Evolutionary conservation across 2,888 invertebrate genomes (phyloP).

Genomic region (Trichacis sp.): DNA sequence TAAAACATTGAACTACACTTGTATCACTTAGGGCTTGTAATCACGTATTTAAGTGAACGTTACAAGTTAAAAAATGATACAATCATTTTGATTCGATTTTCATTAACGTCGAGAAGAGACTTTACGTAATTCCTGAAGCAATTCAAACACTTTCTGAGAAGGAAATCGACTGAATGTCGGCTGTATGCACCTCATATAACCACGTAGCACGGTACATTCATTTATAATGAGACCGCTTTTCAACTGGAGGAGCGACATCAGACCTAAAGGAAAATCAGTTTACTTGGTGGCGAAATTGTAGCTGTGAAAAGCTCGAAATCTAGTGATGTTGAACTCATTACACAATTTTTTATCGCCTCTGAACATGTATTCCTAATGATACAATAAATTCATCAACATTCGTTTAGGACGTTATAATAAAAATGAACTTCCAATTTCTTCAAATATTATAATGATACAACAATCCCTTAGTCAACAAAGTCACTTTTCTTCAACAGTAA

Average conservation of each 20-base stretch:
- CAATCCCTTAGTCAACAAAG: too few relatives aligned
- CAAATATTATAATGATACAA: too few relatives aligned
- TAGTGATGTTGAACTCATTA: not conserved
- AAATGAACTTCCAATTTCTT: too few relatives aligned
- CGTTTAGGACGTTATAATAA: too few relatives aligned
- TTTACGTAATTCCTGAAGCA: slow-evolving; percentile 17
- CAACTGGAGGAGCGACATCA: slow-evolving; percentile 20
- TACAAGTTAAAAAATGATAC: not conserved
- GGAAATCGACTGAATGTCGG: slow-evolving; percentile 18
- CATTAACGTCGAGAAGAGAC: slow-evolving; percentile 13
- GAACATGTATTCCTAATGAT: too few relatives aligned
- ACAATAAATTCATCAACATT: too few relatives aligned
- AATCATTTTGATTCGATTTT: not conserved
- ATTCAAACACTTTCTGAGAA: slow-evolving; percentile 11
- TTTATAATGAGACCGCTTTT: slow-evolving; percentile 34
- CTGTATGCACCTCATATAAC: slow-evolving; percentile 12
- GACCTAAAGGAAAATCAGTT: slow-evolving; percentile 14
- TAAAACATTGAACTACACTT: not conserved
- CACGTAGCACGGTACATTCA: slow-evolving; percentile 19
- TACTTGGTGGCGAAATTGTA: slow-evolving; percentile 20
- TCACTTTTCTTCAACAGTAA: too few relatives aligned
- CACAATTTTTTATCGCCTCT: too few relatives aligned
- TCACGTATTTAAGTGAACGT: not conserved
- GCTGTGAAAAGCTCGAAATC: slow-evolving; percentile 18
- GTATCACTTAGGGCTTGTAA: not conserved